These are phyloP conservation scores for Euphonia xanthogaster DNA, from an alignment of 2,797 vertebrate species.

Conservation along the genomic window DNA sequence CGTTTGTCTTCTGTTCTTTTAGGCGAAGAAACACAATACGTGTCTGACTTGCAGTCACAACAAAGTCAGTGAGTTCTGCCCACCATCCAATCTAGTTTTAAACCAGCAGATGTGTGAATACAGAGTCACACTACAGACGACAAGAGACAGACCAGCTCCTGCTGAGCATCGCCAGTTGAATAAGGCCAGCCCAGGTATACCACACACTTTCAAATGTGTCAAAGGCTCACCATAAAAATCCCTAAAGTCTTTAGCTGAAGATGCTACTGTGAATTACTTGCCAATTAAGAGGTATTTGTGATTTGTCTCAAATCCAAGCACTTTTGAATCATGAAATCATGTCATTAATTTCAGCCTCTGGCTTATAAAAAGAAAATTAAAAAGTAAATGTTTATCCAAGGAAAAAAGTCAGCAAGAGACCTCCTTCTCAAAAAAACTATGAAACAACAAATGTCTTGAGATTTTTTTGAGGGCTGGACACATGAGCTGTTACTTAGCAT, in stretches of 20 bases:
- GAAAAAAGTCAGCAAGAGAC: not conserved
- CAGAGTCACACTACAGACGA: not conserved
- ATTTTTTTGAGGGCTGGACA: not conserved
- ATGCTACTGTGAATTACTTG: not conserved
- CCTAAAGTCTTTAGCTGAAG: not conserved
- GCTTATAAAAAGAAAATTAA: not conserved
- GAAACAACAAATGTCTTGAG: not conserved
- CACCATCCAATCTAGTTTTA: conserved; percentile 31
- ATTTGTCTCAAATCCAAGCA: not conserved
- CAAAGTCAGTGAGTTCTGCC: conserved; percentile 49
- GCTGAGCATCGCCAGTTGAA: not conserved
- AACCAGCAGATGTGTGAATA: conserved; percentile 22
- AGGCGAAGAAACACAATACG: conserved; percentile 32
- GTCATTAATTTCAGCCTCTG: not conserved
- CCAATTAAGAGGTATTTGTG: not conserved
- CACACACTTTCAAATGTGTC: not conserved
- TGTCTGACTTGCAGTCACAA: conserved; percentile 45
- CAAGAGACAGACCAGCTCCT: not conserved
- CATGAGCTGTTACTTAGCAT: not conserved
- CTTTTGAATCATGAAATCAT: not conserved
- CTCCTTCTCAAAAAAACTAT: not conserved
- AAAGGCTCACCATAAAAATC: not conserved
- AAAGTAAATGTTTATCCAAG: not conserved
- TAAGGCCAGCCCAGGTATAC: not conserved
- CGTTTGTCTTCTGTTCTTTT: conserved; percentile 51